These are phyloP conservation scores for Pygocentrus nattereri DNA, from an alignment of 2,797 vertebrate species.

Conservation along the genomic window DNA sequence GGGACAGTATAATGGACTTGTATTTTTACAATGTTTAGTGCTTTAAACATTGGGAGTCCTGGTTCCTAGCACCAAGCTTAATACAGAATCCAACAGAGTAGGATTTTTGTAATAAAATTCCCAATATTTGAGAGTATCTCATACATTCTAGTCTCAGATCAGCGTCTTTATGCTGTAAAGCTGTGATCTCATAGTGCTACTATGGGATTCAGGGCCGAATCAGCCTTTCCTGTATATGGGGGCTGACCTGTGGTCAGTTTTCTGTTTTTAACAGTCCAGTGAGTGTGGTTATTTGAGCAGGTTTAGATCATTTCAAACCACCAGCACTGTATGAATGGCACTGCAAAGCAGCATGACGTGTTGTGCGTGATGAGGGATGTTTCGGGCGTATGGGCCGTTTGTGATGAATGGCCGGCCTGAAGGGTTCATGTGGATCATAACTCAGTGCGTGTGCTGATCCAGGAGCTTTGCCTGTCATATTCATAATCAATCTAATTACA, in stretches of 20 bases:
- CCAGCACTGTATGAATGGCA: too few species aligned
- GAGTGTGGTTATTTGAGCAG: neutral
- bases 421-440: neutral
- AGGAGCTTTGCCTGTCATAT: constrained; percentile 27
- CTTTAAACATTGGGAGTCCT: too few species aligned
- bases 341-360: neutral
- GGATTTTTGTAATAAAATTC: too few species aligned
- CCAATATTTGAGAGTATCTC: too few species aligned
- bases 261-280: neutral
- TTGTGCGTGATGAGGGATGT: neutral
- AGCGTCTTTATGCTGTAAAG: too few species aligned
- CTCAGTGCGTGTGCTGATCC: constrained; percentile 7
- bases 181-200: too few species aligned
- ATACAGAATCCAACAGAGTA: too few species aligned
- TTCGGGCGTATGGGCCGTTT: neutral
- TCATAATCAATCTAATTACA: constrained; percentile 44
- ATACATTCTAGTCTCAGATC: too few species aligned
- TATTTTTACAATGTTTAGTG: too few species aligned
- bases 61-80: too few species aligned
- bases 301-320: neutral
- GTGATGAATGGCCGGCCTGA: neutral
- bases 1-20: too few species aligned
- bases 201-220: too few species aligned
- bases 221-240: neutral
- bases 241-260: neutral